A percentile compares a stretch with the other conserved stretches of the same genome.
These are phyloP conservation scores for Colletes latitarsis DNA, from an alignment of 1,140 invertebrate genomes.

Conservation along the genomic window DNA sequence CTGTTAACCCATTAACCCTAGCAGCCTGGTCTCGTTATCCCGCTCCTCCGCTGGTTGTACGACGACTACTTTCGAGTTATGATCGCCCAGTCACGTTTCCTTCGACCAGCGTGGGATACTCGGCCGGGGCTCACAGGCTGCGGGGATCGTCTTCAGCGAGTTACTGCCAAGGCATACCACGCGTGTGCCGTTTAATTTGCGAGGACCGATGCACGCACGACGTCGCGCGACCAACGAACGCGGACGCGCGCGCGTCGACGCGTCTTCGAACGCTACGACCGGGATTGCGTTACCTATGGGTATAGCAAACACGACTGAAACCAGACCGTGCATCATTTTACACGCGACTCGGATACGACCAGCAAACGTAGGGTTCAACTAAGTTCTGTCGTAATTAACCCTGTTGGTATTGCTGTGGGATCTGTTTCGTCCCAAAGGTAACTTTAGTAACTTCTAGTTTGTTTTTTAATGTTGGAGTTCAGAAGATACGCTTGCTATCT, in stretches of 20 bases:
- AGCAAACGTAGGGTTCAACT: not conserved
- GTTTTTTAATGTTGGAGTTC: no score
- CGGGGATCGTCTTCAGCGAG: not conserved
- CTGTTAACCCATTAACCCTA: slow-evolving; percentile 71
- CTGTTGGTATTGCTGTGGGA: no score
- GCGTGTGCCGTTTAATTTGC: slow-evolving; percentile 27
- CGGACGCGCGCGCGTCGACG: not conserved
- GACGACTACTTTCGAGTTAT: slow-evolving; percentile 62
- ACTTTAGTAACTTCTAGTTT: no score
- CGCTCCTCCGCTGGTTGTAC: slow-evolving; percentile 48
- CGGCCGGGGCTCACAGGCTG: not conserved
- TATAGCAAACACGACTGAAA: not conserved
- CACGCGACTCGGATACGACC: not conserved
- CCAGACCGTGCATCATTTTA: not conserved
- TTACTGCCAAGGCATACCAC: not conserved
- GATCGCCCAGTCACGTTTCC: slow-evolving; percentile 63
- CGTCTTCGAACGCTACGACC: not conserved
- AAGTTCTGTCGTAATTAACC: not conserved
- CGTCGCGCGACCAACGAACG: not conserved
- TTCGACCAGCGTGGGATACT: slow-evolving; percentile 58
- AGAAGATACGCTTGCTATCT: no score
- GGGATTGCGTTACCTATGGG: not conserved
- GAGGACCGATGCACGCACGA: not conserved
- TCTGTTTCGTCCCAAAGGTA: no score
- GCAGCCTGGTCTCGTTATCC: slow-evolving; percentile 62